Base-by-base conservation (phyloP, 2,113 vertebrate species). In the Crotalus helleri region DNA sequence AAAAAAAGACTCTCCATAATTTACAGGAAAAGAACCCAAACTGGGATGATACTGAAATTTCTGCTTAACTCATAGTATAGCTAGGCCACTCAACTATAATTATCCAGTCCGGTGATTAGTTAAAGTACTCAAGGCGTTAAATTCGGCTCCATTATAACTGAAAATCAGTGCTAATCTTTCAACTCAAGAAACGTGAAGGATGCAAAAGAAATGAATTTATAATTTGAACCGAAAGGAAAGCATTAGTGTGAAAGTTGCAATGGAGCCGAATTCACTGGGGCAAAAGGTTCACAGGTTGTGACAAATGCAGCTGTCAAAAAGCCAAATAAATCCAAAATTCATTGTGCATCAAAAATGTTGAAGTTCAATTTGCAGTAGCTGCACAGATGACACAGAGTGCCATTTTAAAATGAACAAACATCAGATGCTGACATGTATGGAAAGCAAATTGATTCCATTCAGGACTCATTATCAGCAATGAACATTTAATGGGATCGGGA, bases 21-120 rank as follows among this genome's bases (percentile, higher is more conserved):
- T 92, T 87, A 92, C 92, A 93, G 91, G 87, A 92, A 94, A 92
- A 85, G 81, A 90, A 90, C 93, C 85, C 93, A 85, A 92, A 95
- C 95, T 39, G 85, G 85, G 94, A 95, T 0, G 0, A 44, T 94
- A 81, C 26, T 44, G 64, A 85, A 95, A 92, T 93, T 91, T 87
- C 86, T 90, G 57, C 91, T 95, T 93, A 57, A 44, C n/a, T 59
- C 61, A 54, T 90, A 93, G 90, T 44, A 93, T 46, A 90, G 81
- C 46, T n/a, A 54, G 54, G 21, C 89, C 64, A 90, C 3, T 57
- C 81, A 74, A 0, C 59, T 87, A 58, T 87, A 92, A 91, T 93
- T 91, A 93, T 58, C 51, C 57, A 86, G 39, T 55, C 24, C 53
- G 19, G 33, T 90, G 57, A 85, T 91, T 89, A 93, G 69, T 6